Conservation (phyloP, 2,888 invertebrate species). For the Philonicus albiceps region DNA sequence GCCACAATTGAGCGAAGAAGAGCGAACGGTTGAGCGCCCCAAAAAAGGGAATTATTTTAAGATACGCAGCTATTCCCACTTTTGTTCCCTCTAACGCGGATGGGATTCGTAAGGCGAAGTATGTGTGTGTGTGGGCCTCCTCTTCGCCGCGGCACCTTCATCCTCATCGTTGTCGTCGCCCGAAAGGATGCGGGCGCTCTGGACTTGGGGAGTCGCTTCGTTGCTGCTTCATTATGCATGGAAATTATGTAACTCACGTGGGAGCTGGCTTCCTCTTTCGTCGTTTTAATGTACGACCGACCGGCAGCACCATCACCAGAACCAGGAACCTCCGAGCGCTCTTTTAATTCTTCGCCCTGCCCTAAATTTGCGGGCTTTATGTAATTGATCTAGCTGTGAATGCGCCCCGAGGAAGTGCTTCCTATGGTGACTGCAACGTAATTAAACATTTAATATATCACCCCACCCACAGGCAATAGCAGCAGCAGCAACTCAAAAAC, state of each 20-base stretch:
- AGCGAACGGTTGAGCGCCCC: neutral
- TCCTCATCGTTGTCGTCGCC: neutral
- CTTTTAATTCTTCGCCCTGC: neutral
- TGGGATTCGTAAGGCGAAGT: neutral
- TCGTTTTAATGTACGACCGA: neutral
- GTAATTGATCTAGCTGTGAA: neutral
- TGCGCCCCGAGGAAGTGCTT: neutral
- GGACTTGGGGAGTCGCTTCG: neutral
- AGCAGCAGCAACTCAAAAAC: neutral
- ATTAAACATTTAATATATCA: neutral
- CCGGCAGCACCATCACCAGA: neutral
- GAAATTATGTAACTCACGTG: slow-evolving; percentile 24
- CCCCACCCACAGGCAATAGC: neutral
- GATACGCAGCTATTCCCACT: slow-evolving; percentile 25
- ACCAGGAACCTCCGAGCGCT: neutral
- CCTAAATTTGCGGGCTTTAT: neutral
- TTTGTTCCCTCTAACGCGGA: neutral
- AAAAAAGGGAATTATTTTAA: slow-evolving; percentile 6
- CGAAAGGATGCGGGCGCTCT: neutral
- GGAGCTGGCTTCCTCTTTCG: neutral
- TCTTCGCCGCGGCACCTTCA: neutral
- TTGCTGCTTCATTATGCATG: slow-evolving; percentile 6
- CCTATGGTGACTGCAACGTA: neutral
- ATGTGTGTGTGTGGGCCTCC: neutral
- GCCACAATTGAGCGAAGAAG: neutral